Evolutionary conservation across 23 tunicate genomes (phyloP).

Genomic region (Ascidia mentula): DNA sequence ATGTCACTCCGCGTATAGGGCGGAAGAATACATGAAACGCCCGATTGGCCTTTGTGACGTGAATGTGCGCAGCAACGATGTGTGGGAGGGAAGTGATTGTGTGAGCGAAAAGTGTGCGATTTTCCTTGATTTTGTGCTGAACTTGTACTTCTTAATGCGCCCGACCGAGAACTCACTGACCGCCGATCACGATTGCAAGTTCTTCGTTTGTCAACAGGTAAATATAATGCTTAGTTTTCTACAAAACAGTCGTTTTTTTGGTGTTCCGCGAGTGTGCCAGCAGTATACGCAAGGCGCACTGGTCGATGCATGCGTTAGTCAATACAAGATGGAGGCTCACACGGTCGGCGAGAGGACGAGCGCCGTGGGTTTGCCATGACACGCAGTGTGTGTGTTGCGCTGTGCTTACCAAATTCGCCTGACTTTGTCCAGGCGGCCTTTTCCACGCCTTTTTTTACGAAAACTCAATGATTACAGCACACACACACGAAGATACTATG

Average conservation of each 20-base stretch:
- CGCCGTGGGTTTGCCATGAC: too few species aligned
- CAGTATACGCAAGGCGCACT: background rate
- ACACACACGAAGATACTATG: too few species aligned
- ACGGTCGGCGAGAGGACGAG: background rate
- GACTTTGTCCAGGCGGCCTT: background rate
- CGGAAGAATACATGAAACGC: conserved; percentile 12
- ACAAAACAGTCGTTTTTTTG: background rate
- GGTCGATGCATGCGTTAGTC: conserved; percentile 8
- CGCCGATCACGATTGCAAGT: background rate
- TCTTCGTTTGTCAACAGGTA: background rate
- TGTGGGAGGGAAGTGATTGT: conserved; percentile 13
- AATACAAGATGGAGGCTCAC: conserved; percentile 11
- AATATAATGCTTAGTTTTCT: background rate
- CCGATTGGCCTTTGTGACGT: conserved; percentile 15
- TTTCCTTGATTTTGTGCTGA: background rate
- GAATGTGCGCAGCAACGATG: conserved; percentile 14
- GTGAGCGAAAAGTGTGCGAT: background rate
- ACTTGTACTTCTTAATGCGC: background rate
- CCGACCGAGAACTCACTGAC: background rate
- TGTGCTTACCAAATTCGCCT: background rate
- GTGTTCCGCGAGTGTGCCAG: background rate
- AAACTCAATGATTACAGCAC: background rate
- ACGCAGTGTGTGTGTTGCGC: conserved; percentile 3
- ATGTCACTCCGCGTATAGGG: conserved; percentile 6
- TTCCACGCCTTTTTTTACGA: background rate